These are phyloP conservation scores for Lycocorax pyrrhopterus DNA, from an alignment of 2,113 vertebrate genomes.

Conservation along the genomic window DNA sequence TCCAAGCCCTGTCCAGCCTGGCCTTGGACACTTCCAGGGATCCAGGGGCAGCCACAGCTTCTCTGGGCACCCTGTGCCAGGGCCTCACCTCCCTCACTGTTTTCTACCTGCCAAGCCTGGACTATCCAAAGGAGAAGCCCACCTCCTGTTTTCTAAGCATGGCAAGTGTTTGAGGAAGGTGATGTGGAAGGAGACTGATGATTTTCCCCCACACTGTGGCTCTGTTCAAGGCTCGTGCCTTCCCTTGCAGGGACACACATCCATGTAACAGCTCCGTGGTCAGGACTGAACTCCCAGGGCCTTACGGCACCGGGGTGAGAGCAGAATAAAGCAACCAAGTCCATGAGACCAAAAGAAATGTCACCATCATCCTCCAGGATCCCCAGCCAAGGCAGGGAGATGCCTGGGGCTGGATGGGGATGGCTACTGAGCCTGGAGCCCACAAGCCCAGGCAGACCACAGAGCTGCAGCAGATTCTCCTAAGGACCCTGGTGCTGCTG, in stretches of 20 bases:
- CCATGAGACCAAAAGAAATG: neutral
- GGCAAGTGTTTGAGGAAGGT: neutral
- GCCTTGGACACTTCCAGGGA: neutral
- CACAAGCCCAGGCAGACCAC: neutral
- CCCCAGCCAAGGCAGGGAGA: neutral
- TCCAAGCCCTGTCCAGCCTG: fast-evolving
- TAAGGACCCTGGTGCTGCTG: neutral
- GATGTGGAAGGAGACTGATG: neutral
- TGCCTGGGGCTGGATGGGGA: neutral
- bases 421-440: neutral
- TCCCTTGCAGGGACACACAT: neutral
- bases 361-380: neutral
- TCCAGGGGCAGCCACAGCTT: neutral
- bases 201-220: fast-evolving
- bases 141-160: neutral
- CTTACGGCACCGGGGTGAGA: neutral
- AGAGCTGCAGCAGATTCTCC: neutral
- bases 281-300: neutral
- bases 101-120: neutral
- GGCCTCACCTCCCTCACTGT: neutral
- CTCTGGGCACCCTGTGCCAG: neutral
- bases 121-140: neutral
- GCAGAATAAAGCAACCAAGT: neutral
- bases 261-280: neutral
- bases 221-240: neutral